These are phyloP conservation scores for Astur gentilis DNA, from an alignment of 2,113 vertebrate genomes.

Conservation along the genomic window DNA sequence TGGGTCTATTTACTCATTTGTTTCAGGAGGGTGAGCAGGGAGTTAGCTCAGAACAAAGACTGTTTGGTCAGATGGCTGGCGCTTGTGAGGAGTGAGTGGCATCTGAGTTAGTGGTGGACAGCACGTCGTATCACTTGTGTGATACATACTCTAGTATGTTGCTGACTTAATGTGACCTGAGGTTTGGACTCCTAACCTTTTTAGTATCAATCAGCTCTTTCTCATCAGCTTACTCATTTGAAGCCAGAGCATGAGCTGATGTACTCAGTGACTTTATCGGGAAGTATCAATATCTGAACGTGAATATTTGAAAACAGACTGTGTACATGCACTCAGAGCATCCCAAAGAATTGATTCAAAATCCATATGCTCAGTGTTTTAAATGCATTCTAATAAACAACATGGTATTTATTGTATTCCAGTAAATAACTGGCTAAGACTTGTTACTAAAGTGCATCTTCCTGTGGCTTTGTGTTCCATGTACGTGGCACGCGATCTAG, in stretches of 20 bases:
- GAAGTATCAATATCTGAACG: background rate
- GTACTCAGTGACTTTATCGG: background rate
- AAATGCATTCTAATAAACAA: background rate
- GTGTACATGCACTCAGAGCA: background rate
- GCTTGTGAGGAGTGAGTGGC: background rate
- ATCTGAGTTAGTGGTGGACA: background rate
- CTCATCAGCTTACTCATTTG: background rate
- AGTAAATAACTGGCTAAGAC: background rate
- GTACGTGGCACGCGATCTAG: fast-evolving
- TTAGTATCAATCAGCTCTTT: background rate
- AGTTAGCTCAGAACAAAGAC: background rate
- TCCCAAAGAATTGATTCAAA: background rate
- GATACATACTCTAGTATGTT: background rate
- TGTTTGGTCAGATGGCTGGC: background rate
- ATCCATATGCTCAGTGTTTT: background rate
- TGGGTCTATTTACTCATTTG: background rate
- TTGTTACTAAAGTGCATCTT: background rate
- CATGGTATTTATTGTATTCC: background rate
- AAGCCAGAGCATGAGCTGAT: background rate
- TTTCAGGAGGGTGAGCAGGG: background rate
- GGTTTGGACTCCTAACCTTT: background rate
- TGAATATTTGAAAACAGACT: background rate
- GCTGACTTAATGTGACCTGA: background rate
- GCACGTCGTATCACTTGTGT: background rate
- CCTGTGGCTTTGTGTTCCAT: background rate